Conservation (phyloP, 2,113 vertebrate genomes). For the Dicaeum eximium region DNA sequence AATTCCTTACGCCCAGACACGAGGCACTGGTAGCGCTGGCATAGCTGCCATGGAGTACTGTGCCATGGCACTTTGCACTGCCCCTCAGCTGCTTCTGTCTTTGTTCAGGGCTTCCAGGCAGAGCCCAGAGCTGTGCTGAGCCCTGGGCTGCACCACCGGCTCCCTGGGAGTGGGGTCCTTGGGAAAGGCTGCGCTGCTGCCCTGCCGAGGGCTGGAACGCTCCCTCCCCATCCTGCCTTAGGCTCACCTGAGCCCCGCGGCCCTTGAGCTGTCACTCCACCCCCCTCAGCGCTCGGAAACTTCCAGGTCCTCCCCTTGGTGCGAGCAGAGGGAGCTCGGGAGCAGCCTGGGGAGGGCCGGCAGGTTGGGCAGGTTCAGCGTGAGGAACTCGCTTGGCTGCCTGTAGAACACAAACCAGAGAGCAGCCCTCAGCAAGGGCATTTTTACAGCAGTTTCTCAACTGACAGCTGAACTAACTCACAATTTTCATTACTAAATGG, state of each 20-base stretch:
- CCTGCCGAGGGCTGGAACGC: accelerated
- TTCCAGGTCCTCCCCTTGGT: neutral
- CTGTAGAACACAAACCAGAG: neutral
- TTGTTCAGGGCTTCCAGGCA: neutral
- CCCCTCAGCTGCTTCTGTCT: neutral
- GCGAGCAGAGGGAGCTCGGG: neutral
- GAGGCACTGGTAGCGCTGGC: neutral
- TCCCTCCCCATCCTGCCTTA: neutral
- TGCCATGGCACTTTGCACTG: accelerated
- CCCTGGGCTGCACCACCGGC: neutral
- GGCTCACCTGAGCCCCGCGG: neutral
- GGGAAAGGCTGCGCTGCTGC: neutral
- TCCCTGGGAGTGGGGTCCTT: neutral
- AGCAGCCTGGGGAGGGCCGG: neutral
- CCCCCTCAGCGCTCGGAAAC: neutral
- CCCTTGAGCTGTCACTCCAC: accelerated
- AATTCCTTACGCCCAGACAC: accelerated
- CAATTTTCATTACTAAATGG: neutral
- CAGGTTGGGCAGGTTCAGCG: neutral
- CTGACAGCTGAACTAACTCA: neutral
- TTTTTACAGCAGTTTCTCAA: neutral
- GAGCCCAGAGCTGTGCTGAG: neutral
- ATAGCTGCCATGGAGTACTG: neutral
- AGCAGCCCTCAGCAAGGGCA: neutral
- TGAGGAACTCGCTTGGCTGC: neutral